phyloP scores from a whole-genome alignment of 2,113 vertebrate species.

The Cephalopholis sonnerati region DNA sequence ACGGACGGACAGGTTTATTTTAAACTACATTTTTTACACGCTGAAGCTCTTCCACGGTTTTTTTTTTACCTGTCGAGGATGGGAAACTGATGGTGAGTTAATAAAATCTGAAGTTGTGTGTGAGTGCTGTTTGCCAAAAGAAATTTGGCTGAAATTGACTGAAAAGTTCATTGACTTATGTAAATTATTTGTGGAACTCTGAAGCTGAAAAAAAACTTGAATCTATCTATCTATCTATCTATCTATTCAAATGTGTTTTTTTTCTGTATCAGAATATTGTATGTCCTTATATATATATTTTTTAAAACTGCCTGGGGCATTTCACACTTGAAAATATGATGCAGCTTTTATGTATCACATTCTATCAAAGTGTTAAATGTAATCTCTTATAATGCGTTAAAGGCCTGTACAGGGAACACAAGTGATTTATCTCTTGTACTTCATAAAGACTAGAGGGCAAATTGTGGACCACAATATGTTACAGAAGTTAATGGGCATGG shows the following conservation, averaged over 20 bases:
- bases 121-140: not conserved
- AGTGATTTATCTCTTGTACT: conserved; percentile 26
- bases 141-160: not conserved
- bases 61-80: conserved; percentile 50
- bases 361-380: not conserved
- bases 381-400: not conserved
- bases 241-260: conserved; percentile 16
- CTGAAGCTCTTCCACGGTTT: conserved; percentile 6
- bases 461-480: conserved; percentile 33
- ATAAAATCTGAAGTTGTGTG: conserved; percentile 4
- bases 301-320: not conserved
- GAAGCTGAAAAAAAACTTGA: not conserved
- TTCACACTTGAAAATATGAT: not conserved
- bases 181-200: not conserved
- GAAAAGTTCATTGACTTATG: not conserved
- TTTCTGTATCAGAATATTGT: too few relatives aligned
- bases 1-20: conserved; percentile 21
- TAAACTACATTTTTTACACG: conserved; percentile 2
- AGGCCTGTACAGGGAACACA: conserved; percentile 13
- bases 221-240: conserved; percentile 46
- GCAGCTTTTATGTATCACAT: not conserved
- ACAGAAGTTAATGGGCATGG: conserved; percentile 62
- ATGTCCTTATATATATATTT: not conserved
- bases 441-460: conserved; percentile 25
- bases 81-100: conserved; percentile 76